Base-by-base conservation (phyloP, 2,113 vertebrate genomes). In the Seriola quinqueradiata region DNA sequence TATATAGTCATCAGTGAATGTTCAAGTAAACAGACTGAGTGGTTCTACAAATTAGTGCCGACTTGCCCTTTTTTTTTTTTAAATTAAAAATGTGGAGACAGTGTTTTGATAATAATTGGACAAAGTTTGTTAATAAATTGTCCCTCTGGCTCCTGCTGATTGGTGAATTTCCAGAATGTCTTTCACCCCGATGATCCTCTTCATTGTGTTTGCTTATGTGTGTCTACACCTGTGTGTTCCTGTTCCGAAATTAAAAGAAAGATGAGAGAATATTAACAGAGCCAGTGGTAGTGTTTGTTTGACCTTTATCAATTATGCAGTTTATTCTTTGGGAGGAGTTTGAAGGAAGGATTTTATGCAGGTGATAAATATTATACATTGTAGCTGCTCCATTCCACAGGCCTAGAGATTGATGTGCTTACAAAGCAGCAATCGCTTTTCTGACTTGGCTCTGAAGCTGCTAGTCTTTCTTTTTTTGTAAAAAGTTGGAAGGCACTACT, bases 31-130 rank as follows among this genome's bases (percentile, higher is more conserved):
- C 77, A 72, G 70, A 77, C 13, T 16, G 21, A 32, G 23, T 13
- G 21, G 21, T 42, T 67, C 57, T 74, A 46, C 63, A 80, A 57
- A 77, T 63, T 10, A 81, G 48, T 54, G 70, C 44, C 64, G 69
- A 32, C 54, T 46, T 58, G 54, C 64, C 40, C 50, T 38, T 38
- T 58, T 82, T 2, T 28, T 81, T 74, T 83, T 58, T 84, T n/a
- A n/a, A 84, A 81, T 77, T 38, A 86, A 85, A 87, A 57, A 60
- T 69, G 61, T 40, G 34, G 34, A 52, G 40, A 48, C 44, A 70
- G 65, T 44, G 65, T 58, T 87, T 48, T 46, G 17, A 81, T 75
- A 83, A 88, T 81, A 86, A 86, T 85, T 70, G 19, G 12, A 68
- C 81, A 52, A 74, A 70, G 70, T 72, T 36, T 82, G 8, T 73